A percentile compares a stretch with the other conserved stretches of the same genome.
Evolutionary conservation across 2,888 invertebrate genomes (phyloP).

Genomic region (Chrysolina haemoptera): DNA sequence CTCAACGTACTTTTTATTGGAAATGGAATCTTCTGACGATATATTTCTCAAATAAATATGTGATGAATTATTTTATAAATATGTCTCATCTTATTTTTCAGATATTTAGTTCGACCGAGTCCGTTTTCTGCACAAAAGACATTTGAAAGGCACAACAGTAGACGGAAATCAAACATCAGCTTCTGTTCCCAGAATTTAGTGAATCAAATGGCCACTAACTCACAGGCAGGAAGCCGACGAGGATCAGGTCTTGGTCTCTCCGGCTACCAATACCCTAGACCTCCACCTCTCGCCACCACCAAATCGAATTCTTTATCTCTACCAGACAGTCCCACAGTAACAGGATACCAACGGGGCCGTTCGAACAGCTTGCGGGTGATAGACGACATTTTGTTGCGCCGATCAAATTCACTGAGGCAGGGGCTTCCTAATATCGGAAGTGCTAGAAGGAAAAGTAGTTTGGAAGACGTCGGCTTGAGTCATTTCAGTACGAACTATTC

Average conservation of each 20-base stretch:
- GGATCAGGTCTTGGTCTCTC: conserved; percentile 64
- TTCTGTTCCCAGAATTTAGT: conserved; percentile 88
- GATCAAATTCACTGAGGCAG: conserved; percentile 88
- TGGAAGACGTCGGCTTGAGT: conserved; percentile 89
- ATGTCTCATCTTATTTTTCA: conserved; percentile 66
- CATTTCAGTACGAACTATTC: conserved; percentile 83
- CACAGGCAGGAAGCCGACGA: conserved; percentile 70
- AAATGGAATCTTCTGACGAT: too few relatives aligned
- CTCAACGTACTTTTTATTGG: too few relatives aligned
- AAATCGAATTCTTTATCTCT: conserved; percentile 92
- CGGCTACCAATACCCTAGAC: conserved; percentile 78
- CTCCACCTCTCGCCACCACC: conserved; percentile 85
- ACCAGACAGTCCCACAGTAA: conserved; percentile 89
- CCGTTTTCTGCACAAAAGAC: conserved; percentile 96
- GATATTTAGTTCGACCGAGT: conserved; percentile 93
- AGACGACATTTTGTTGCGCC: conserved; percentile 86
- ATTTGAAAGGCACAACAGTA: conserved; percentile 92
- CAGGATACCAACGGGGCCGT: conserved; percentile 81
- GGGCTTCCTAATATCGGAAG: conserved; percentile 79
- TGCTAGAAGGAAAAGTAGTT: conserved; percentile 83
- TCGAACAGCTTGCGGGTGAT: conserved; percentile 91
- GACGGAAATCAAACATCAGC: conserved; percentile 92
- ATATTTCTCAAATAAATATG: too few relatives aligned
- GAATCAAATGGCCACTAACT: conserved; percentile 74
- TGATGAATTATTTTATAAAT: background rate